These are phyloP conservation scores for Monarcha castaneiventris DNA, from an alignment of 2,113 vertebrate genomes.

Conservation along the genomic window DNA sequence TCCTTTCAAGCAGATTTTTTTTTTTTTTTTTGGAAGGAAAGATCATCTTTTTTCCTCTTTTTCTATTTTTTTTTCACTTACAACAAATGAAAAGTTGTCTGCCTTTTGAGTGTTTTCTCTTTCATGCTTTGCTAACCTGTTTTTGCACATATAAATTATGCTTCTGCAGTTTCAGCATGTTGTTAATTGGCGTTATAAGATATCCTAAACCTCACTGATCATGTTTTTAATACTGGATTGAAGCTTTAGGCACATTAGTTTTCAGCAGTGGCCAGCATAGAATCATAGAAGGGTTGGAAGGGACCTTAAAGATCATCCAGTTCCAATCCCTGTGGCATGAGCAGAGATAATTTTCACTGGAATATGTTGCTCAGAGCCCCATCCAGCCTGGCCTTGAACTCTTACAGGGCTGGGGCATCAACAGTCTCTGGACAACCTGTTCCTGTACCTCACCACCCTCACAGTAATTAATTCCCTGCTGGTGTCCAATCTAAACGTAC, in stretches of 20 bases:
- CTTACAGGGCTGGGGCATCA: too few relatives aligned
- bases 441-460: neutral
- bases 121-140: neutral
- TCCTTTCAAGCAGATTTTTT: neutral
- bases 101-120: neutral
- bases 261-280: neutral
- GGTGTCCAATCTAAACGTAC: neutral
- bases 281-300: neutral
- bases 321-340: neutral
- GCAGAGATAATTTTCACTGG: neutral
- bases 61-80: neutral
- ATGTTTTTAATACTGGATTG: neutral
- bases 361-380: neutral
- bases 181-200: neutral
- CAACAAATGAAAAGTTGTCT: neutral
- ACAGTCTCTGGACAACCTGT: neutral
- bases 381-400: neutral
- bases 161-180: neutral
- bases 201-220: neutral
- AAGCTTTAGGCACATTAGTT: neutral
- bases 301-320: neutral
- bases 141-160: neutral
- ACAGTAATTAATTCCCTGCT: neutral
- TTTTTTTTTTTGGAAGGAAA: neutral
- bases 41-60: rapidly evolving